Evolutionary conservation across 2,797 vertebrate species (phyloP).

Genomic region (Chrosomus eos): DNA sequence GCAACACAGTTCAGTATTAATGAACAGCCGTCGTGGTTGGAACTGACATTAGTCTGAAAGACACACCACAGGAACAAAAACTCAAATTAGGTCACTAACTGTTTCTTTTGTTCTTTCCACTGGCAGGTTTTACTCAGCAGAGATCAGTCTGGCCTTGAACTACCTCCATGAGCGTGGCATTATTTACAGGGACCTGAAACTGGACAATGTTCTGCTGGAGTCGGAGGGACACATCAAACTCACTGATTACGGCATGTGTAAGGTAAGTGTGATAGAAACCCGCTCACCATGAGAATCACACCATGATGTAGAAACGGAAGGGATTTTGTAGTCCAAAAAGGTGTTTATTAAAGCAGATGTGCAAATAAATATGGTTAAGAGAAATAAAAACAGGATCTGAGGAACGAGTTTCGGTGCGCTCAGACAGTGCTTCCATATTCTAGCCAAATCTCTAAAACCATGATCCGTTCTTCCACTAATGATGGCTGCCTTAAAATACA

Average conservation of each 20-base stretch:
- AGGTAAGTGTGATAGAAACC: constrained; percentile 77
- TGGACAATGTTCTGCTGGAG: constrained; percentile 98
- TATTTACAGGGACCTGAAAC: constrained; percentile 98
- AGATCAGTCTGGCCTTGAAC: constrained; percentile 97
- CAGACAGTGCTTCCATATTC: no score
- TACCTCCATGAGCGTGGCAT: constrained; percentile 98
- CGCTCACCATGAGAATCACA: no score
- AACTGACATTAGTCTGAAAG: neutral
- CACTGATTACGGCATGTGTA: constrained; percentile 99
- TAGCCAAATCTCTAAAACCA: no score
- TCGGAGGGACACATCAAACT: constrained; percentile 99
- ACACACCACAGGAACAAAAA: constrained; percentile 5
- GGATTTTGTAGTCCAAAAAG: no score
- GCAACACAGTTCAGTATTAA: neutral
- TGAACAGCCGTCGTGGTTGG: neutral
- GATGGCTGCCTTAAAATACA: no score
- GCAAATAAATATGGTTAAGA: no score
- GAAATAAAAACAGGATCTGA: no score
- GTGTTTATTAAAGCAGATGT: no score
- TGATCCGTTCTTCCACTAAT: no score
- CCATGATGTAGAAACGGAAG: no score
- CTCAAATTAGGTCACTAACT: neutral
- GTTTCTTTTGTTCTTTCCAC: constrained; percentile 10
- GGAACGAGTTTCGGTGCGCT: no score
- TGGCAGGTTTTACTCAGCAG: constrained; percentile 95